phyloP scores from a whole-genome alignment of 2,113 vertebrate genomes.

The Passerina amoena region DNA sequence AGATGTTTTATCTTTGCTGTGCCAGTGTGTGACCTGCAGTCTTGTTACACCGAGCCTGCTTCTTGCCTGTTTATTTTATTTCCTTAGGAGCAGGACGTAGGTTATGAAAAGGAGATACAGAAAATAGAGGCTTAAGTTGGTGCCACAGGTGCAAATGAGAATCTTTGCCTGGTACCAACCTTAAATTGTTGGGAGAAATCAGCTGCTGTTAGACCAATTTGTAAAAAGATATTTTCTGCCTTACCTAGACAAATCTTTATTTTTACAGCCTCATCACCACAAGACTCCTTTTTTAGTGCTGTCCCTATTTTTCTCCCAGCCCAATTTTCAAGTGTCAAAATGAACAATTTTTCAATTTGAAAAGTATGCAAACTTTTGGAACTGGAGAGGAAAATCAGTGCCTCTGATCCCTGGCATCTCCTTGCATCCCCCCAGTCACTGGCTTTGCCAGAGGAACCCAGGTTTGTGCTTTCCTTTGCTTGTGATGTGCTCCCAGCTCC shows the following conservation, averaged over 20 bases:
- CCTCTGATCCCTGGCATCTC: background rate
- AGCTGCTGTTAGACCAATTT: background rate
- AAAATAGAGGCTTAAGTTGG: background rate
- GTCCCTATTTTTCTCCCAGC: background rate
- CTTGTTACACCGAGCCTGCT: background rate
- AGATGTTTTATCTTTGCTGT: background rate
- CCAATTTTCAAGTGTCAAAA: background rate
- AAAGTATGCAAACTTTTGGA: background rate
- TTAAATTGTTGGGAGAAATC: background rate
- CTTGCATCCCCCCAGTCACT: fast-evolving
- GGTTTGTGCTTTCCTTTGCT: background rate
- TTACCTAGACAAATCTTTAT: background rate
- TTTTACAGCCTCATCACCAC: background rate
- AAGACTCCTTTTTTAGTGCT: background rate
- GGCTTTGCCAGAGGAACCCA: background rate
- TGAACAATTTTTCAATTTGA: background rate
- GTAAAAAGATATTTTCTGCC: background rate
- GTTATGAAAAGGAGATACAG: background rate
- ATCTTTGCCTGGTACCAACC: background rate
- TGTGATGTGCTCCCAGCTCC: background rate
- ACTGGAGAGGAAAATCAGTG: background rate
- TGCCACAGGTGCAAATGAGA: background rate
- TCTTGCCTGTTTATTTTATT: background rate
- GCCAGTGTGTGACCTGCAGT: background rate
- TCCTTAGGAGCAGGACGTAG: background rate